A percentile compares a stretch with the other conserved stretches of the same genome.
phyloP scores from a whole-genome alignment of 2,888 invertebrate genomes.

The Camptogramma bilineatum region DNA sequence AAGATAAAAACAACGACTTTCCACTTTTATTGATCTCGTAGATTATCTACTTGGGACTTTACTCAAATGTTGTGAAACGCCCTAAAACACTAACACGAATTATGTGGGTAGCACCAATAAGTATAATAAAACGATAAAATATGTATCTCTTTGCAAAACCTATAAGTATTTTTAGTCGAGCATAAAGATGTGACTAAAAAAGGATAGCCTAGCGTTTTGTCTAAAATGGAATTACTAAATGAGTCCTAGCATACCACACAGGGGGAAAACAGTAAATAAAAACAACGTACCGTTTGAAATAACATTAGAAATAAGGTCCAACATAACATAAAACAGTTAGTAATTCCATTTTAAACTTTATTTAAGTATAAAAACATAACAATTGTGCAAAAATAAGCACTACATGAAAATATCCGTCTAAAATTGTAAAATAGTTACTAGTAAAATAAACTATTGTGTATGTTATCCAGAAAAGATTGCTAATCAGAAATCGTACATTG shows the following conservation, averaged over 20 bases:
- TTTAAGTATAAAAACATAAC: slow-evolving; percentile 13
- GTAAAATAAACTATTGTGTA: not conserved
- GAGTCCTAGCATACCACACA: slow-evolving; percentile 45
- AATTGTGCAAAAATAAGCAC: slow-evolving; percentile 8
- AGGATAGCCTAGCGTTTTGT: slow-evolving; percentile 29
- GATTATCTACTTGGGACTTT: not conserved
- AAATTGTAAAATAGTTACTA: not conserved
- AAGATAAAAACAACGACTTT: too few species aligned
- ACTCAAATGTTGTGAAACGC: not conserved
- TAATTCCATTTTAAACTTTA: slow-evolving; percentile 74
- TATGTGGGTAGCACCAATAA: too few species aligned
- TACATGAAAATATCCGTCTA: not conserved
- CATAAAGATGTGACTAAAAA: too few species aligned
- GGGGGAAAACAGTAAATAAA: slow-evolving; percentile 56
- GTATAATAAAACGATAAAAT: too few species aligned
- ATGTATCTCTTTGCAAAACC: too few species aligned
- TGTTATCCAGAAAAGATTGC: too few species aligned
- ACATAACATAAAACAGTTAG: slow-evolving; percentile 54
- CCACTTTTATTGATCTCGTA: too few species aligned
- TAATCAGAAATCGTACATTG: too few species aligned
- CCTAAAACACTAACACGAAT: not conserved
- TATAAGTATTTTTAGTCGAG: too few species aligned
- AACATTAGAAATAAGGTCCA: slow-evolving; percentile 27
- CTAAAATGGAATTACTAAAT: slow-evolving; percentile 76
- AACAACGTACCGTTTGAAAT: slow-evolving; percentile 55